Conservation (phyloP, 2,797 vertebrate genomes). For the Parambassis ranga region DNA sequence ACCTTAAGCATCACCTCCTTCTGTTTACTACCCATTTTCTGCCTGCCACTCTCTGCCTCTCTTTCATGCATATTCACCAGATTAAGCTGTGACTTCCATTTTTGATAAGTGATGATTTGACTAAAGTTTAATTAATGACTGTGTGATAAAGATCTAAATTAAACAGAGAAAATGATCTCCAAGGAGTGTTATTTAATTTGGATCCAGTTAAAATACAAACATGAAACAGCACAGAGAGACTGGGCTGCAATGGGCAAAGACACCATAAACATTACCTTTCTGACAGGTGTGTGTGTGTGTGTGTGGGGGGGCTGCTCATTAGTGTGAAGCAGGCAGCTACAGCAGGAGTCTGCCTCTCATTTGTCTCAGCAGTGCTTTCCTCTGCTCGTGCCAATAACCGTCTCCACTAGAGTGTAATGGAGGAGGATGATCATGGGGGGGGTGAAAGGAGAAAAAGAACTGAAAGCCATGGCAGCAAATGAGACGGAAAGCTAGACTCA, state of each 20-base stretch:
- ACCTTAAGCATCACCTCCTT: neutral
- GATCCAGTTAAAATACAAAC: neutral
- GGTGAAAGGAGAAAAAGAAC: constrained; percentile 11
- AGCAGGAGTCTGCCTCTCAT: constrained; percentile 14
- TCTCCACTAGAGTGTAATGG: constrained; percentile 4
- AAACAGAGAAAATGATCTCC: too few species aligned
- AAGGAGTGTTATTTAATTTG: too few species aligned
- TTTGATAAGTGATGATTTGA: neutral
- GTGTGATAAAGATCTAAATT: too few species aligned
- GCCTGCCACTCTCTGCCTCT: neutral
- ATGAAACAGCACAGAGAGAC: neutral
- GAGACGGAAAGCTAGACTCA: neutral
- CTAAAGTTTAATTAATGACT: neutral
- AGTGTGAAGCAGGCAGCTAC: constrained; percentile 9
- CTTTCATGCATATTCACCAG: neutral
- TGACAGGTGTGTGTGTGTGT: neutral
- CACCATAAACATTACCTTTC: neutral
- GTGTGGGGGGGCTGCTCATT: constrained; percentile 20
- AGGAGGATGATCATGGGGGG: constrained; percentile 14
- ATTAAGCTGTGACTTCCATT: neutral
- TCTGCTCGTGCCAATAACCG: constrained; percentile 9
- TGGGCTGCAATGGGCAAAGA: neutral
- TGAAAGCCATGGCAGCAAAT: constrained; percentile 4
- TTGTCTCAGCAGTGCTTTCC: neutral
- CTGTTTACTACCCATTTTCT: constrained; percentile 1